These are phyloP conservation scores for Misgurnus anguillicaudatus DNA, from an alignment of 2,113 vertebrate species.

Conservation along the genomic window DNA sequence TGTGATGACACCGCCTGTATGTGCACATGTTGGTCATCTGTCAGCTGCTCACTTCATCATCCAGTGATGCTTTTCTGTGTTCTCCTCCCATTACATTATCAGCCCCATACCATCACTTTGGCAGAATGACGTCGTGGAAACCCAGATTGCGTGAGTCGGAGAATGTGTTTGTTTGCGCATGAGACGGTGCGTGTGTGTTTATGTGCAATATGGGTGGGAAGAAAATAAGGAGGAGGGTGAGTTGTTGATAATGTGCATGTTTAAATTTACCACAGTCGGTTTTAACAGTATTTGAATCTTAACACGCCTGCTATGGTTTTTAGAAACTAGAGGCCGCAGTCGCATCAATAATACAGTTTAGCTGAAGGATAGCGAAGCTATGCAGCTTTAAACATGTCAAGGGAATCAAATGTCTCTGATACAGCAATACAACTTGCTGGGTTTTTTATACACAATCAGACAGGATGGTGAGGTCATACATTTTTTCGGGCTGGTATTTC, in stretches of 20 bases:
- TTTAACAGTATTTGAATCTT: not conserved
- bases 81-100: slow-evolving; percentile 74
- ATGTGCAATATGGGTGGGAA: slow-evolving; percentile 8
- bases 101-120: slow-evolving; percentile 77
- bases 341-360: no score
- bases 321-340: no score
- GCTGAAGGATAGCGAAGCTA: no score
- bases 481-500: no score
- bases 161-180: not conserved
- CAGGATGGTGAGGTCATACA: no score
- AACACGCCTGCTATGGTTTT: not conserved
- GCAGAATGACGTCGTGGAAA: slow-evolving; percentile 79
- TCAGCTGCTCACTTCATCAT: slow-evolving; percentile 51
- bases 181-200: slow-evolving; percentile 13
- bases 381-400: no score
- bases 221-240: not conserved
- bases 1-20: slow-evolving; percentile 45
- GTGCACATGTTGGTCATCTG: slow-evolving; percentile 41
- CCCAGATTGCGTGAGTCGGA: slow-evolving; percentile 70
- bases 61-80: slow-evolving; percentile 66
- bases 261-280: not conserved
- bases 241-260: not conserved
- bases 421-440: no score
- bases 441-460: no score
- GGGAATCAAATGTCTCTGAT: no score